Conservation (phyloP, 2,888 invertebrate genomes). For the Aleiodes testaceus region DNA sequence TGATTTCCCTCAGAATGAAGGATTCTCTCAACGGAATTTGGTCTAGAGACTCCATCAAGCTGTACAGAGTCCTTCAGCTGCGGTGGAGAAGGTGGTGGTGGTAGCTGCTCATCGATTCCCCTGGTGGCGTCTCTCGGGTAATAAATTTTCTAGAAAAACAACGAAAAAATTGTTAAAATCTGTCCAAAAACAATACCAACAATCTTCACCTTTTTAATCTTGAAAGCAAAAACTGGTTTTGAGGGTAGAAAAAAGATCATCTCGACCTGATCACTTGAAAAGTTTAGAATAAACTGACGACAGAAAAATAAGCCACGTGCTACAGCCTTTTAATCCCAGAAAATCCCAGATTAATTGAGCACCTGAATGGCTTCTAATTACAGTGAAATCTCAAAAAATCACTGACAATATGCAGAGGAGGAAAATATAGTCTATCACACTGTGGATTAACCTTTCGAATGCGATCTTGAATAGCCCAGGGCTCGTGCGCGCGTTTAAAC, state of each 20-base stretch:
- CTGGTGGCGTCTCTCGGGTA: constrained; percentile 71
- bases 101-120: constrained; percentile 74
- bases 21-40: constrained; percentile 73
- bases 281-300: background rate
- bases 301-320: background rate
- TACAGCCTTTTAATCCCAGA: constrained; percentile 47
- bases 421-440: too few species aligned
- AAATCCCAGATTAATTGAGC: constrained; percentile 54
- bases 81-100: constrained; percentile 75
- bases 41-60: constrained; percentile 69
- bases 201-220: background rate
- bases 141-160: constrained; percentile 73
- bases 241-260: constrained; percentile 24
- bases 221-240: background rate
- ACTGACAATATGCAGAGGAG: background rate
- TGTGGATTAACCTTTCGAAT: too few species aligned
- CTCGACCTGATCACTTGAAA: background rate
- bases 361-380: constrained; percentile 51
- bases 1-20: constrained; percentile 63
- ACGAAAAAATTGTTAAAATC: constrained; percentile 43
- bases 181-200: background rate
- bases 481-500: too few species aligned
- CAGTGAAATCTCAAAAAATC: background rate
- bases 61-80: constrained; percentile 66
- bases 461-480: too few species aligned